Percentiles rank a stretch among this genome's conserved stretches.
Conservation (phyloP, 2,888 invertebrate species). For the Argyresthia goedartella region DNA sequence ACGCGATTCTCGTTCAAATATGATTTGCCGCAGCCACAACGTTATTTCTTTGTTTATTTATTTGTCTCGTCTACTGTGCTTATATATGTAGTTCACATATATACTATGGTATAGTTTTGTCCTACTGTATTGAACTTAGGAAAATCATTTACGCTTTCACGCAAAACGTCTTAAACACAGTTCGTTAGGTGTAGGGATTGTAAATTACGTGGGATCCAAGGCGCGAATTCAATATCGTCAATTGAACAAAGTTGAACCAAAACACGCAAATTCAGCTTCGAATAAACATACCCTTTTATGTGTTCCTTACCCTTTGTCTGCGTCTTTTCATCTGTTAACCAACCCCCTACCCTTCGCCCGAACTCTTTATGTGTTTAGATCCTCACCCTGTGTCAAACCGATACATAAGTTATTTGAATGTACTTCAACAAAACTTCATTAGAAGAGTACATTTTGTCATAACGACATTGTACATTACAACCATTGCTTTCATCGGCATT, state of each 20-base stretch:
- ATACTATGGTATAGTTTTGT: conserved; percentile 55
- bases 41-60: conserved; percentile 60
- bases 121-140: conserved; percentile 61
- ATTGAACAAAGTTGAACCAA: conserved; percentile 65
- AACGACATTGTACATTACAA: conserved; percentile 62
- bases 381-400: conserved; percentile 66
- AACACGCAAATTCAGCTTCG: conserved; percentile 70
- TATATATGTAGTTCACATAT: conserved; percentile 58
- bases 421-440: conserved; percentile 54
- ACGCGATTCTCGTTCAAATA: conserved; percentile 23
- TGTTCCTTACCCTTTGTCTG: conserved; percentile 81
- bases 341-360: conserved; percentile 66
- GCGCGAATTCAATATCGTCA: conserved; percentile 58
- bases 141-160: conserved; percentile 72
- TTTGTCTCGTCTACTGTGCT: conserved; percentile 70
- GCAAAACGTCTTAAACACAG: conserved; percentile 65
- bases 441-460: conserved; percentile 41
- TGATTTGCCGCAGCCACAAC: conserved; percentile 59
- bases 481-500: conserved; percentile 61
- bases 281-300: conserved; percentile 72
- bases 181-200: conserved; percentile 54
- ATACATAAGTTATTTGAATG: conserved; percentile 64
- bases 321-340: conserved; percentile 83
- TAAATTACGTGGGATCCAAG: conserved; percentile 52
- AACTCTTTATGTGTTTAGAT: conserved; percentile 70